Evolutionary conservation across 35 echinoderm and acorn worm genomes (phyloP).

Genomic region (Stichopus chloronotus): DNA sequence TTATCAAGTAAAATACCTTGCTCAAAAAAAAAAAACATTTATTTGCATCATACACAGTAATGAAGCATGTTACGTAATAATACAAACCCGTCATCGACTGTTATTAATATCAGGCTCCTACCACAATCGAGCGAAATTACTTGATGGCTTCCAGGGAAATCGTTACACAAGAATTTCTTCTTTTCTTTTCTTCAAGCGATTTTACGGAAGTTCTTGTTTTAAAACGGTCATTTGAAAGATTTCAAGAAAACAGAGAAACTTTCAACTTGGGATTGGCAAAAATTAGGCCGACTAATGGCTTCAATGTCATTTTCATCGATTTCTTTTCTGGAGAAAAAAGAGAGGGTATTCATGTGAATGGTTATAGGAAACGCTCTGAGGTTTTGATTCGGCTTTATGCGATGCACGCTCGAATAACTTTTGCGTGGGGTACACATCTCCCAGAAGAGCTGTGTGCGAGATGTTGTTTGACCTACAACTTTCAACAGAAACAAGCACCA

Average conservation of each 20-base stretch:
- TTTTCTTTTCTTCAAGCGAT: no score
- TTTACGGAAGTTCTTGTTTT: not conserved
- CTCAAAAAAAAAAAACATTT: no score
- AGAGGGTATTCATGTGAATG: not conserved
- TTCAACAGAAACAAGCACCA: not conserved
- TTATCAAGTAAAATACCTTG: no score
- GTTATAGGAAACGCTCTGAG: not conserved
- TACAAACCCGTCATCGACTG: no score
- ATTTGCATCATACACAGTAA: no score
- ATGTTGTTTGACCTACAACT: not conserved
- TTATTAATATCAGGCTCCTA: no score
- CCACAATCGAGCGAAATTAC: no score
- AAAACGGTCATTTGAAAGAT: not conserved
- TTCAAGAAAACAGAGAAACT: not conserved
- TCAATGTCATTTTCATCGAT: not conserved
- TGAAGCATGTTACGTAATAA: no score
- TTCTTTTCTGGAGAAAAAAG: not conserved
- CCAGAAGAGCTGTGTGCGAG: not conserved
- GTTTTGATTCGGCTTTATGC: not conserved
- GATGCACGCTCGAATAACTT: not conserved
- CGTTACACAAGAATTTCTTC: no score
- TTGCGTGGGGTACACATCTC: not conserved
- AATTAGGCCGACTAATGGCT: constrained; percentile 3
- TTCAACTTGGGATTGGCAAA: not conserved
- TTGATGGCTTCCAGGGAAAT: no score